Percentiles rank a stretch among this genome's conserved stretches.
Evolutionary conservation across 2,888 invertebrate species (phyloP).

Genomic region (Agonopterix alstromeriana): DNA sequence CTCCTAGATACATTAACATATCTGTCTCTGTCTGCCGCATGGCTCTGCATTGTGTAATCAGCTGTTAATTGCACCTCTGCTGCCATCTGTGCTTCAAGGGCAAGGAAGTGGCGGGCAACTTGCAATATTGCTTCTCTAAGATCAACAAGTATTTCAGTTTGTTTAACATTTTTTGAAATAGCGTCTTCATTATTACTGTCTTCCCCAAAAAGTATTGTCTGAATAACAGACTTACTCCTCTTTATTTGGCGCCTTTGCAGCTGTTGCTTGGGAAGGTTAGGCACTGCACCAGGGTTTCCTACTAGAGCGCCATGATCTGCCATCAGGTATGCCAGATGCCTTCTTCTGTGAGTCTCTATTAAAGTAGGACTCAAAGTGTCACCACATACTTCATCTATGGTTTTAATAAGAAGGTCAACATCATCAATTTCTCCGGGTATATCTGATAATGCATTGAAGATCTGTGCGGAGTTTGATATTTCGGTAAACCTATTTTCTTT

Average conservation of each 20-base stretch:
- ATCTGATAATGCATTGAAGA: constrained; percentile 97
- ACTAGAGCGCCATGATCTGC: constrained; percentile 96
- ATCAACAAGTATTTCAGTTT: constrained; percentile 99
- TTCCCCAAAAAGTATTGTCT: constrained; percentile 90
- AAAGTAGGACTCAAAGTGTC: constrained; percentile 89
- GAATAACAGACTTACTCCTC: constrained; percentile 92
- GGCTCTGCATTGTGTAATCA: constrained; percentile 97
- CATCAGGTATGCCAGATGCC: constrained; percentile 97
- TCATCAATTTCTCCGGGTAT: constrained; percentile 96
- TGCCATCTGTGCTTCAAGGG: constrained; percentile 90
- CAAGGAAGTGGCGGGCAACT: constrained; percentile 94
- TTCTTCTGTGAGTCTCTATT: constrained; percentile 91
- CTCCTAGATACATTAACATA: constrained; percentile 95
- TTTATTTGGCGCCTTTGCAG: constrained; percentile 91
- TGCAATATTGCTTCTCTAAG: constrained; percentile 95
- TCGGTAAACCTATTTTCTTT: constrained; percentile 84
- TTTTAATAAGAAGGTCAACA: constrained; percentile 90
- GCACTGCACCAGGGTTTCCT: constrained; percentile 91
- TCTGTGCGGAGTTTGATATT: constrained; percentile 96
- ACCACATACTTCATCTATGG: constrained; percentile 81
- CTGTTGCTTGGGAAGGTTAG: constrained; percentile 96
- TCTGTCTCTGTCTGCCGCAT: constrained; percentile 94
- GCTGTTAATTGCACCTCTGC: constrained; percentile 89
- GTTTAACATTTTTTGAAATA: constrained; percentile 97
- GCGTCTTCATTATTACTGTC: constrained; percentile 87